Evolutionary conservation across 1,140 invertebrate species (phyloP).

Genomic region (Holcopasites calliopsidis): DNA sequence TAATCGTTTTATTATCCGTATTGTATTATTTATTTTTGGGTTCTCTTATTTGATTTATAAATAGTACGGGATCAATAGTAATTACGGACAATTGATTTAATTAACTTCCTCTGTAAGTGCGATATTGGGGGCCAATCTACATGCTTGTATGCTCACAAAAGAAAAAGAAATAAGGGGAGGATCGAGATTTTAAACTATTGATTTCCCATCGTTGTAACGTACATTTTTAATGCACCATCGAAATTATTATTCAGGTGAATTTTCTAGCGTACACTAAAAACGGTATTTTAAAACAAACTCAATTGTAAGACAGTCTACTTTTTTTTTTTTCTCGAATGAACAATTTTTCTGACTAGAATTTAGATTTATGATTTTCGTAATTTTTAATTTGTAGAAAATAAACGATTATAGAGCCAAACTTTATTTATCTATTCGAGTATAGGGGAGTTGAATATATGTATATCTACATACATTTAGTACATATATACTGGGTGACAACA

Average conservation of each 20-base stretch:
- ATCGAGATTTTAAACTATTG: constrained; percentile 27
- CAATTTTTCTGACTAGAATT: not conserved
- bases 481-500: constrained; percentile 26
- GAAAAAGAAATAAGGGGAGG: constrained; percentile 6
- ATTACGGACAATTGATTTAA: constrained; percentile 58
- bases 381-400: not conserved
- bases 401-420: constrained; percentile 2
- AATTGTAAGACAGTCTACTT: too few relatives aligned
- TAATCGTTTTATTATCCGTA: not conserved
- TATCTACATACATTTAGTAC: constrained; percentile 11
- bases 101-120: constrained; percentile 47
- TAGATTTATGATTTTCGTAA: not conserved
- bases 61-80: constrained; percentile 47
- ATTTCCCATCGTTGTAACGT: not conserved
- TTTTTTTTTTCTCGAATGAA: too few relatives aligned
- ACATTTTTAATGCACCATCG: constrained; percentile 26
- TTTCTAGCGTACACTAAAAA: constrained; percentile 7
- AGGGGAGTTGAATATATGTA: not conserved
- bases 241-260: constrained; percentile 24
- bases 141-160: constrained; percentile 42
- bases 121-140: constrained; percentile 67
- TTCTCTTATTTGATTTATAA: constrained; percentile 19
- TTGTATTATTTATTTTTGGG: not conserved
- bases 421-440: not conserved
- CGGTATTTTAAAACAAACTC: too few relatives aligned